A percentile compares a stretch with the other conserved stretches of the same genome.
Conservation (phyloP, 1,140 invertebrate genomes). For the Plectus sambesii region DNA sequence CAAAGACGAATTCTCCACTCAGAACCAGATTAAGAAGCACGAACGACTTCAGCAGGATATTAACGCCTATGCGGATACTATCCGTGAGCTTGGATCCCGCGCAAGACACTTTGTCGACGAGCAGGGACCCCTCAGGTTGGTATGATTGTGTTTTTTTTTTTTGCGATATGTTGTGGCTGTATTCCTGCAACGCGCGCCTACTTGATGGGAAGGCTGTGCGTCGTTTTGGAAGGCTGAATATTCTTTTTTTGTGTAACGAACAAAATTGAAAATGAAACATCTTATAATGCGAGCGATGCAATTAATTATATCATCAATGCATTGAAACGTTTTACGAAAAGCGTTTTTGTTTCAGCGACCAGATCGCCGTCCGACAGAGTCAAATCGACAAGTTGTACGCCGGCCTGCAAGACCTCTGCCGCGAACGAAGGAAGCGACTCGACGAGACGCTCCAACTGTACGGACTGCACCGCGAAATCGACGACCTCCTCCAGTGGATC, state of each 20-base stretch:
- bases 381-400: slow-evolving; percentile 98
- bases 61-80: slow-evolving; percentile 91
- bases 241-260: neutral
- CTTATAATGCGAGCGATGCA: neutral
- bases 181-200: neutral
- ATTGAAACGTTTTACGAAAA: no score
- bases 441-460: slow-evolving; percentile 92
- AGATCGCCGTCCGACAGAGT: slow-evolving; percentile 90
- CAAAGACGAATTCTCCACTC: slow-evolving; percentile 95
- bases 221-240: neutral
- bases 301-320: slow-evolving; percentile 1
- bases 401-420: slow-evolving; percentile 86
- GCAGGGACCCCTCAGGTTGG: slow-evolving; percentile 61
- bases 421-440: slow-evolving; percentile 79
- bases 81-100: slow-evolving; percentile 82
- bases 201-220: no score
- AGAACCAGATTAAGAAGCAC: slow-evolving; percentile 98
- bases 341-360: slow-evolving; percentile 47
- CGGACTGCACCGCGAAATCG: slow-evolving; percentile 88
- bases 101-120: slow-evolving; percentile 78
- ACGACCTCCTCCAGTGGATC: slow-evolving; percentile 98
- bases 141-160: slow-evolving; percentile 3
- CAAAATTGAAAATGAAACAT: neutral
- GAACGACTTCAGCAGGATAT: slow-evolving; percentile 87
- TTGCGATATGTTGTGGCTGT: neutral